Base-by-base conservation (phyloP, 2,888 invertebrate species). In the Eremobia ochroleuca region DNA sequence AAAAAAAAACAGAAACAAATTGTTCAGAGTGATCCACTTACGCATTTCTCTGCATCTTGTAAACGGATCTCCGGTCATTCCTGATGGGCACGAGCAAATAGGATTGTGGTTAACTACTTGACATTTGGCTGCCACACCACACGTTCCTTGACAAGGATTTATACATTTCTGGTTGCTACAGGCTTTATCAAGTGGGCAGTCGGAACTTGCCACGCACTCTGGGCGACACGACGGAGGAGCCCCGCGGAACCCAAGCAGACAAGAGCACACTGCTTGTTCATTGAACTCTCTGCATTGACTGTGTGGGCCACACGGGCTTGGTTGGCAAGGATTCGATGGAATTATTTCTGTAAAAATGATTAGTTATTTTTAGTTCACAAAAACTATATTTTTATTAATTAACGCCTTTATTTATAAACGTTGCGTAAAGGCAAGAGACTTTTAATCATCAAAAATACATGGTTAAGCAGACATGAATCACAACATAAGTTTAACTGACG, bases 91-190 rank as follows among this genome's bases (percentile, higher is more conserved):
- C 55, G 97, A 97, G 90, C 98, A 98, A 86, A 98, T 97, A 13
- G 98, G 98, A 90, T 97, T 97, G 91, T 98, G 98, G 90, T 98
- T 98, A 64, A 98, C 97, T 28, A 98, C 98, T 94, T 98, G 97
- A 91, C 98, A 98, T 86, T 96, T 94, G 6, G 98, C 98, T 79
- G 97, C 96, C 61, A 98, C 96, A 37, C 98, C 98, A 91, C 98
- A 98, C n/a, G 98, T 97, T 85, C 98, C 98, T 70, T 97, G 97
- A 90, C 98, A 98, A 55, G 98, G 98, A 91, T 98, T 98, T 70
- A 96, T 92, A 91, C 98, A 98, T 93, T 98, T 98, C 88, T 98
- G 98, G 88, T 97, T 97, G 69, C 97, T 97, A 86, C 98, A 98
- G 15, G 98, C 98, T 93, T 97, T 97, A 89, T 97, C 97, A 9